Conservation (phyloP, 2,888 invertebrate species). For the Aleiodes alternator region DNA sequence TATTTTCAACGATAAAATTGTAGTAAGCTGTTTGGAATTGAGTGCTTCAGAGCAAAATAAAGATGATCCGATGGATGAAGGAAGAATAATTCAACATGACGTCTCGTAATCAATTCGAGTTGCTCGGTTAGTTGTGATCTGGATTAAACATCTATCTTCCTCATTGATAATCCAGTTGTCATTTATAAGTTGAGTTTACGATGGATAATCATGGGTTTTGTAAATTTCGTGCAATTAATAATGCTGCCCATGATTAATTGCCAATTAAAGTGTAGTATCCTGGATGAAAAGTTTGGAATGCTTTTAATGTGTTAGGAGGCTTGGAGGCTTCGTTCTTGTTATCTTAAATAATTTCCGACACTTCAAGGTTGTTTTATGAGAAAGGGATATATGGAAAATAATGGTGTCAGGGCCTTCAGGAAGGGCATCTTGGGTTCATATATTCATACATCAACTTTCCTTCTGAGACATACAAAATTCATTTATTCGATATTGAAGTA, state of each 20-base stretch:
- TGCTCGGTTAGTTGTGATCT: slow-evolving; percentile 25
- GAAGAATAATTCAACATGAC: slow-evolving; percentile 39
- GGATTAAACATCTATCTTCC: slow-evolving; percentile 34
- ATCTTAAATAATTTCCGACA: background rate
- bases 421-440: too few species aligned
- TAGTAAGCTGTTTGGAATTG: too few species aligned
- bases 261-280: slow-evolving; percentile 25
- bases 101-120: slow-evolving; percentile 36
- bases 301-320: background rate
- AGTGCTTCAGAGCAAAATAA: slow-evolving; percentile 3
- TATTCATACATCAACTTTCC: too few species aligned
- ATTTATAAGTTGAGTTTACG: slow-evolving; percentile 28
- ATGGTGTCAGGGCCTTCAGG: too few species aligned
- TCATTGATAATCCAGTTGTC: slow-evolving; percentile 33
- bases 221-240: slow-evolving; percentile 36
- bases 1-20: too few species aligned
- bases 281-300: background rate
- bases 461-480: too few species aligned
- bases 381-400: too few species aligned
- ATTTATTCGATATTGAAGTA: too few species aligned
- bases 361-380: background rate
- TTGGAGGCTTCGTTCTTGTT: background rate
- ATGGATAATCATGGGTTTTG: slow-evolving; percentile 33
- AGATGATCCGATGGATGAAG: slow-evolving; percentile 38
- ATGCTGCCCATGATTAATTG: slow-evolving; percentile 43